Percentiles rank a stretch among this genome's conserved stretches.
These are phyloP conservation scores for Ochotona princeps DNA, from an alignment of 2,113 vertebrate genomes.

Conservation along the genomic window DNA sequence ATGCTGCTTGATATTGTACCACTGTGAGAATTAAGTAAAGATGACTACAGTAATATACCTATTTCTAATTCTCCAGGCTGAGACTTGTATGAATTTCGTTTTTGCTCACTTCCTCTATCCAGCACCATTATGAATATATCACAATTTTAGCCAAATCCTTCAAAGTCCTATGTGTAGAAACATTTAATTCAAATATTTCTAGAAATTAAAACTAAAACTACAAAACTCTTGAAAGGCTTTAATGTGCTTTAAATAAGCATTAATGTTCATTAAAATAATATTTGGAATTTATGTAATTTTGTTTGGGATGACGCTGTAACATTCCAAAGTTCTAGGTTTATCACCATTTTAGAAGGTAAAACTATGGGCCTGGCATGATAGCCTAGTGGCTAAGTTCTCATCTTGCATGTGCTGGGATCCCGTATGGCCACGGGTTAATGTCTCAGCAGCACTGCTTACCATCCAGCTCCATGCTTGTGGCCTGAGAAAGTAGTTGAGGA, in stretches of 20 bases:
- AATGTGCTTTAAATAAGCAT: background rate
- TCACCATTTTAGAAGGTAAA: background rate
- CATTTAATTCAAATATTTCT: background rate
- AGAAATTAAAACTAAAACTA: conserved; percentile 40
- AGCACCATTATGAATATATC: background rate
- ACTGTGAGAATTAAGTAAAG: background rate
- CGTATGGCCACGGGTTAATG: no score
- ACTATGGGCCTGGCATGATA: background rate
- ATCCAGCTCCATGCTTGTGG: no score
- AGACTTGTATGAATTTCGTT: background rate
- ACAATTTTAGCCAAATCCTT: background rate
- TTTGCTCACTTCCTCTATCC: background rate
- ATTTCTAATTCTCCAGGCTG: conserved; percentile 14
- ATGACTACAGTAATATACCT: background rate
- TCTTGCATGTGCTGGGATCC: no score
- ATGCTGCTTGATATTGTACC: background rate
- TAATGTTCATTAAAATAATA: background rate
- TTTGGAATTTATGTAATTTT: conserved; percentile 21
- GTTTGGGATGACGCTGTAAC: background rate
- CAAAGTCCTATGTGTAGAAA: background rate
- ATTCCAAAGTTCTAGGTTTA: background rate
- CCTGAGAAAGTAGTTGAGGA: no score
- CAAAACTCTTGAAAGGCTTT: background rate
- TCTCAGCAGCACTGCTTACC: no score
- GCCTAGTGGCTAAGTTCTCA: no score